These are phyloP conservation scores for Xanthorhoe spadicearia DNA, from an alignment of 2,888 invertebrate species.

Conservation along the genomic window DNA sequence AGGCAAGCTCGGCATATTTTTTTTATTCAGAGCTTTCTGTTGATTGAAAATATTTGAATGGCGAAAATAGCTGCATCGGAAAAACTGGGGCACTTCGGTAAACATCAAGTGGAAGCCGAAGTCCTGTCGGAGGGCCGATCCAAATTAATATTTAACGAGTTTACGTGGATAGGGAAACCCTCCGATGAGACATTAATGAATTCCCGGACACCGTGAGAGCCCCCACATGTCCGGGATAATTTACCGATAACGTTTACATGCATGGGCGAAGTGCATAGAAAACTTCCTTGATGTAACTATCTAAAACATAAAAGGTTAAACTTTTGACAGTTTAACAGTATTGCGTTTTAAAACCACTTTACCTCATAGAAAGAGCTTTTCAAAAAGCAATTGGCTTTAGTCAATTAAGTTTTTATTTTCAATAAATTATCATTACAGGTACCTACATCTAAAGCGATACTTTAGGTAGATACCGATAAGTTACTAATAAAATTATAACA, in stretches of 20 bases:
- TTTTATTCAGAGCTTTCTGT: conserved; percentile 28
- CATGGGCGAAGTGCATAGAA: conserved; percentile 20
- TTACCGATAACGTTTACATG: conserved; percentile 30
- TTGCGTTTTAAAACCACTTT: not conserved
- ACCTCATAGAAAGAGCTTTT: not conserved
- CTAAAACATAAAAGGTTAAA: too few species aligned
- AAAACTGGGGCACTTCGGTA: conserved; percentile 32
- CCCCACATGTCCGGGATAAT: conserved; percentile 56
- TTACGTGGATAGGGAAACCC: conserved; percentile 57
- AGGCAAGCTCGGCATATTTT: conserved; percentile 20
- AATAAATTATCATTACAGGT: too few species aligned
- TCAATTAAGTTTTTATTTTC: too few species aligned
- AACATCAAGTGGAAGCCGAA: conserved; percentile 30
- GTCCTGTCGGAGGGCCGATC: conserved; percentile 40
- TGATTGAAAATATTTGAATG: conserved; percentile 30
- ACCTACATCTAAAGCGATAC: too few species aligned
- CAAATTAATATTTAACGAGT: conserved; percentile 70
- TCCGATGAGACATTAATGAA: conserved; percentile 60
- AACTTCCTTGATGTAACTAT: too few species aligned
- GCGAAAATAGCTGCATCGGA: conserved; percentile 27
- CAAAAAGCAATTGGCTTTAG: not conserved
- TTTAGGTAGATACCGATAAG: not conserved
- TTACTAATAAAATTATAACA: not conserved
- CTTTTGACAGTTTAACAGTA: not conserved
- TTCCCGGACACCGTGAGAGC: conserved; percentile 63